Conservation (phyloP, 2,888 invertebrate species). For the Mythimna impura region DNA sequence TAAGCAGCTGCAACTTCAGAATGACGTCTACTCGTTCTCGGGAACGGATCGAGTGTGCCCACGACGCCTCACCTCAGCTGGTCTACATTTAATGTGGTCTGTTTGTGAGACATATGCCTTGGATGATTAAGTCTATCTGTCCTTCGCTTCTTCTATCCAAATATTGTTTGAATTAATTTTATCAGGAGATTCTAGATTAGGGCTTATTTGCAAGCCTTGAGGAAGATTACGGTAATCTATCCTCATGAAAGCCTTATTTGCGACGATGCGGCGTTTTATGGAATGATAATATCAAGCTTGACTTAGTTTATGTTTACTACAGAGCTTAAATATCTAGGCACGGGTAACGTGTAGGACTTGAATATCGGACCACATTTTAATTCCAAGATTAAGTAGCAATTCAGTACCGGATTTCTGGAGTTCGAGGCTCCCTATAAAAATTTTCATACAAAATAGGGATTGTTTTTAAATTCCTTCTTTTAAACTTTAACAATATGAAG, state of each 20-base stretch:
- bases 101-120: not conserved
- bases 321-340: not conserved
- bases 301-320: not conserved
- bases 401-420: too few species aligned
- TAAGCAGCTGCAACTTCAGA: too few species aligned
- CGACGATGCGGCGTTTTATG: not conserved
- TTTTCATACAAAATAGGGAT: too few species aligned
- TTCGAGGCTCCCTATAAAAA: too few species aligned
- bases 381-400: too few species aligned
- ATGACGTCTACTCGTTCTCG: too few species aligned
- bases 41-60: too few species aligned
- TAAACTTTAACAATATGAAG: not conserved
- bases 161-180: not conserved
- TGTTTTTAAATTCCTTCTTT: not conserved
- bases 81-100: too few species aligned
- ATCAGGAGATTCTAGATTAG: not conserved
- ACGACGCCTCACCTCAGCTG: too few species aligned
- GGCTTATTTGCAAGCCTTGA: not conserved
- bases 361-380: too few species aligned
- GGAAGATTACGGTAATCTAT: not conserved
- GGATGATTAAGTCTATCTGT: not conserved
- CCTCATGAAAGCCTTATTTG: constrained; percentile 17
- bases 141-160: not conserved
- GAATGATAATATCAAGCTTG: not conserved
- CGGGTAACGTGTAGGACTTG: not conserved